Conservation (phyloP, 2,888 invertebrate genomes). For the Brachyptera risi region DNA sequence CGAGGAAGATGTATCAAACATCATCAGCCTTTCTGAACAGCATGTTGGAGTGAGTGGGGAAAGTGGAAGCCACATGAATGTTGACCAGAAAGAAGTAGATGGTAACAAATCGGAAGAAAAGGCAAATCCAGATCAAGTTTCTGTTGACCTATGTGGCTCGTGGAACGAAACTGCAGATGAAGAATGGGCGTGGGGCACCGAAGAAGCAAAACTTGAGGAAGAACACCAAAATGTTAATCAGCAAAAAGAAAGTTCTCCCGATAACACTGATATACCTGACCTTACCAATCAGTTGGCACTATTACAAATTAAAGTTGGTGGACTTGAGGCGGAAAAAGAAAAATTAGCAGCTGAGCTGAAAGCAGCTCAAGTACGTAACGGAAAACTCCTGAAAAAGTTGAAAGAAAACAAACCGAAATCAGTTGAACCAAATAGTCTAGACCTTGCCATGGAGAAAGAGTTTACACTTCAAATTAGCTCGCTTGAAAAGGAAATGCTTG, state of each 20-base stretch:
- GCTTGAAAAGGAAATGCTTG: constrained; percentile 62
- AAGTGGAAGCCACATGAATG: too few relatives aligned
- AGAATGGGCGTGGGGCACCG: constrained; percentile 58
- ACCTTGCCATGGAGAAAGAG: constrained; percentile 76
- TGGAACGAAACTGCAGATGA: constrained; percentile 44
- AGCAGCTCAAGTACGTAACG: constrained; percentile 63
- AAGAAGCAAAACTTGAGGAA: constrained; percentile 51
- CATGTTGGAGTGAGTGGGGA: too few relatives aligned
- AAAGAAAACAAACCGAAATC: constrained; percentile 54
- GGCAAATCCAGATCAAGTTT: too few relatives aligned
- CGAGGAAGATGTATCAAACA: not conserved
- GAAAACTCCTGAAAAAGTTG: constrained; percentile 76
- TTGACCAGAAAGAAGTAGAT: not conserved
- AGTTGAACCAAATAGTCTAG: constrained; percentile 58
- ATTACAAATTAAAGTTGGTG: constrained; percentile 55
- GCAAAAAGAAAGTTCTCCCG: constrained; percentile 31
- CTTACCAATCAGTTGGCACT: constrained; percentile 50
- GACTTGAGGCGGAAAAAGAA: constrained; percentile 56
- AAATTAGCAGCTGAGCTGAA: constrained; percentile 58
- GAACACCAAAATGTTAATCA: constrained; percentile 42
- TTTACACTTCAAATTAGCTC: constrained; percentile 62
- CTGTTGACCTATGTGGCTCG: not conserved
- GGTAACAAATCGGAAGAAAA: not conserved
- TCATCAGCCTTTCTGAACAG: too few relatives aligned
- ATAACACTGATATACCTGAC: constrained; percentile 30